Percentiles rank a stretch among this genome's conserved stretches.
Conservation (phyloP, 2,888 invertebrate species). For the Synergus laeviventris region DNA sequence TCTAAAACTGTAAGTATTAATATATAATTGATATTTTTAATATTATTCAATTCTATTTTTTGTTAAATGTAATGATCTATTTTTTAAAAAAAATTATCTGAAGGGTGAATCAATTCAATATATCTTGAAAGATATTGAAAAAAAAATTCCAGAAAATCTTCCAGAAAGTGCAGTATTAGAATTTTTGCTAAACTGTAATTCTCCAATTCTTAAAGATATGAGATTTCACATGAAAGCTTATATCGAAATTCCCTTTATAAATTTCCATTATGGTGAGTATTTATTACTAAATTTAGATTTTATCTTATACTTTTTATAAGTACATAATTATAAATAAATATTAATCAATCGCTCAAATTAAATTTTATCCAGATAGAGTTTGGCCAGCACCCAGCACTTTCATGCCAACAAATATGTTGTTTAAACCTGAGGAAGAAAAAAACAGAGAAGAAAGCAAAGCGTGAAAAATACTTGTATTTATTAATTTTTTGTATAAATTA, state of each 20-base stretch:
- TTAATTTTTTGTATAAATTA: background rate
- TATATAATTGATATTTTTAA: background rate
- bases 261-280: conserved; percentile 62
- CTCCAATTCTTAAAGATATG: conserved; percentile 56
- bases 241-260: conserved; percentile 47
- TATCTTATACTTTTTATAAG: background rate
- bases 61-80: conserved; percentile 6
- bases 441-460: conserved; percentile 3
- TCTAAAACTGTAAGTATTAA: background rate
- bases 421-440: background rate
- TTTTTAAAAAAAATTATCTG: background rate
- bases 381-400: conserved; percentile 13
- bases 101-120: conserved; percentile 45
- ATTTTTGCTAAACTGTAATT: conserved; percentile 58
- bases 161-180: conserved; percentile 64
- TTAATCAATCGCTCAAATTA: background rate
- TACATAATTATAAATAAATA: conserved; percentile 6
- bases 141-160: conserved; percentile 53
- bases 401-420: conserved; percentile 1
- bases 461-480: background rate
- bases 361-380: background rate
- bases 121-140: conserved; percentile 49
- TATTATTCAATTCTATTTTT: background rate
- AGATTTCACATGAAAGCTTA: conserved; percentile 56
- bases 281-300: background rate